Conservation (phyloP, 2,888 invertebrate species). For the Ochlodes sylvanus region DNA sequence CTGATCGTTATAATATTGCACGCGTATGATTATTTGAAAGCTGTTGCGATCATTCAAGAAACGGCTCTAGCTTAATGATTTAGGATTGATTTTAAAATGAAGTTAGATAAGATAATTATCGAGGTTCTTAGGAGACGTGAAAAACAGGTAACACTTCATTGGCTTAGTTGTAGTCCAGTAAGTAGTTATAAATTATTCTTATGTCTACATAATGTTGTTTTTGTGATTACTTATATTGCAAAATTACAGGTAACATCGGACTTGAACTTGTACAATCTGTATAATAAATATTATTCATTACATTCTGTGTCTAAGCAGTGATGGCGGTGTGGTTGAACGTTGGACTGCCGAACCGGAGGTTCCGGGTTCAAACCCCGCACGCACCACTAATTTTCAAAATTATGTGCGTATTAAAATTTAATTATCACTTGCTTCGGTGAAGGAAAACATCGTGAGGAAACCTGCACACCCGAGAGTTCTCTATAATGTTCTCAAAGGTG, state of each 20-base stretch:
- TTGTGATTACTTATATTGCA: constrained; percentile 5
- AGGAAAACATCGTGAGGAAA: too few species aligned
- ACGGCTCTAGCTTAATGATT: not conserved
- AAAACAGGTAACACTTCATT: constrained; percentile 35
- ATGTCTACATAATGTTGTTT: constrained; percentile 15
- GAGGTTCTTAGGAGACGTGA: constrained; percentile 29
- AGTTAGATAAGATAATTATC: constrained; percentile 5
- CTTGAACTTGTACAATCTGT: too few species aligned
- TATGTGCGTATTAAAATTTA: too few species aligned
- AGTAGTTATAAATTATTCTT: constrained; percentile 16
- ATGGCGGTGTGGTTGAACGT: too few species aligned
- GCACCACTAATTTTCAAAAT: too few species aligned
- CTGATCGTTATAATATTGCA: constrained; percentile 34
- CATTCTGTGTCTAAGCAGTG: too few species aligned
- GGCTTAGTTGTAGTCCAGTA: constrained; percentile 7
- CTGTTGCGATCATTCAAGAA: not conserved
- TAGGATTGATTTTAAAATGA: constrained; percentile 15
- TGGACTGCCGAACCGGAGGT: too few species aligned
- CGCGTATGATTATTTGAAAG: constrained; percentile 19
- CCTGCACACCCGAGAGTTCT: too few species aligned
- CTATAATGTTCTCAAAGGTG: too few species aligned
- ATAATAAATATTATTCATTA: too few species aligned
- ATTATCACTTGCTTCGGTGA: too few species aligned
- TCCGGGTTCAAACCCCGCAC: too few species aligned
- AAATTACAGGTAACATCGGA: constrained; percentile 1